A percentile compares a stretch with the other conserved stretches of the same genome.
Conservation (phyloP, 2,113 vertebrate species). For the Lamprologus lemairii region DNA sequence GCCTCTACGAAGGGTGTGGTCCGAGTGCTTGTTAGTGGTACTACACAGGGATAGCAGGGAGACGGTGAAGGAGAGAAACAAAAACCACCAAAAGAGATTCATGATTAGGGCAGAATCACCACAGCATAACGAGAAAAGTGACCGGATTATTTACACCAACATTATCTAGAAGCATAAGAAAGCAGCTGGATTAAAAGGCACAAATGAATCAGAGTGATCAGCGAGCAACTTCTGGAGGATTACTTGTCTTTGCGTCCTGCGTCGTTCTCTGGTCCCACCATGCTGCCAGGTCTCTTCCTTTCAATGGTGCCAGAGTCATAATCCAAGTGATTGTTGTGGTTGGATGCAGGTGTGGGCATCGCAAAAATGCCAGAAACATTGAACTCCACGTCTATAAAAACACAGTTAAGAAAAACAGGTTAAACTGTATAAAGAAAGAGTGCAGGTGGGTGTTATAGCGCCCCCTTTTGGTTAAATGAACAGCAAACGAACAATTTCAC, state of each 20-base stretch:
- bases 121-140: neutral
- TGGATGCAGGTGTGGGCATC: slow-evolving; percentile 77
- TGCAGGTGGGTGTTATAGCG: neutral
- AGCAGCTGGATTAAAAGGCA: neutral
- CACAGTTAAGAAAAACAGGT: neutral
- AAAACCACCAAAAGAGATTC: slow-evolving; percentile 25
- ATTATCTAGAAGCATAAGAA: neutral
- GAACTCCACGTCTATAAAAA: slow-evolving; percentile 85
- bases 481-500: neutral
- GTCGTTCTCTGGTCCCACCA: slow-evolving; percentile 86
- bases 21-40: slow-evolving; percentile 91
- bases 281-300: slow-evolving; percentile 87
- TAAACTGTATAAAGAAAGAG: neutral
- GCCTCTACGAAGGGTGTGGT: slow-evolving; percentile 86
- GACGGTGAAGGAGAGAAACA: slow-evolving; percentile 29
- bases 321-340: slow-evolving; percentile 81
- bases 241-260: slow-evolving; percentile 86
- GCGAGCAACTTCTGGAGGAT: neutral
- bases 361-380: slow-evolving; percentile 93
- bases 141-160: neutral
- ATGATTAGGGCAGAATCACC: slow-evolving; percentile 20
- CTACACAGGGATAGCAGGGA: slow-evolving; percentile 71
- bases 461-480: neutral
- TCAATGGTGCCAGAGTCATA: slow-evolving; percentile 82
- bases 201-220: neutral